Percentiles rank a stretch among this genome's conserved stretches.
phyloP scores from a whole-genome alignment of 2,797 vertebrate species.

The Vespertilio murinus region DNA sequence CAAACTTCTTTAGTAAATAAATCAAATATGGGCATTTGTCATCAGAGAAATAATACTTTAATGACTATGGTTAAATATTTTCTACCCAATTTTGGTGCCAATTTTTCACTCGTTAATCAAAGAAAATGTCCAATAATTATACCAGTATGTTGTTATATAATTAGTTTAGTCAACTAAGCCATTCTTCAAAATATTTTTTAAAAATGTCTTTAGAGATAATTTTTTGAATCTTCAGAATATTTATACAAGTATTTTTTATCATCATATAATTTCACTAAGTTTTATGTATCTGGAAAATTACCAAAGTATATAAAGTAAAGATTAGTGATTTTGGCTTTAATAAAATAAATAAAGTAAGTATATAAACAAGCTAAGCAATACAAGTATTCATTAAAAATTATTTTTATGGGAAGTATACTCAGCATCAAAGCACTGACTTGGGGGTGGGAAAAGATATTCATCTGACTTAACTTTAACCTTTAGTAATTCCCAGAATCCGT shows the following conservation, averaged over 20 bases:
- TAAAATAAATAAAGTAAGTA: not conserved
- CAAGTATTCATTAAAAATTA: not conserved
- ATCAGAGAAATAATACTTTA: not conserved
- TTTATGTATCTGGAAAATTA: not conserved
- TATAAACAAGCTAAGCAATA: not conserved
- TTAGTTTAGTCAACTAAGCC: not conserved
- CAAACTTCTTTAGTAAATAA: conserved; percentile 34
- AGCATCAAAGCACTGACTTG: not conserved
- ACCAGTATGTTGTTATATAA: no score
- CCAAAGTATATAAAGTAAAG: not conserved
- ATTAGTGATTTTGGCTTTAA: not conserved
- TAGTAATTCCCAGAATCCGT: not conserved
- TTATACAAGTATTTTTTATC: not conserved
- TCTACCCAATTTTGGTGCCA: not conserved
- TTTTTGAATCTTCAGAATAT: not conserved
- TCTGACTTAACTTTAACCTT: not conserved
- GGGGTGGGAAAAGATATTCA: not conserved
- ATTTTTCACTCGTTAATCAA: not conserved
- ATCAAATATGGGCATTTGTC: conserved; percentile 17
- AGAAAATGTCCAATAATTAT: not conserved
- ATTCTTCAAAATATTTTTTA: not conserved
- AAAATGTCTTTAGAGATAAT: not conserved
- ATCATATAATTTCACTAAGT: not conserved
- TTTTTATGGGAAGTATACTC: not conserved
- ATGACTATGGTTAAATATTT: not conserved